Conservation (phyloP, 2,113 vertebrate genomes). For the Pituophis catenifer region DNA sequence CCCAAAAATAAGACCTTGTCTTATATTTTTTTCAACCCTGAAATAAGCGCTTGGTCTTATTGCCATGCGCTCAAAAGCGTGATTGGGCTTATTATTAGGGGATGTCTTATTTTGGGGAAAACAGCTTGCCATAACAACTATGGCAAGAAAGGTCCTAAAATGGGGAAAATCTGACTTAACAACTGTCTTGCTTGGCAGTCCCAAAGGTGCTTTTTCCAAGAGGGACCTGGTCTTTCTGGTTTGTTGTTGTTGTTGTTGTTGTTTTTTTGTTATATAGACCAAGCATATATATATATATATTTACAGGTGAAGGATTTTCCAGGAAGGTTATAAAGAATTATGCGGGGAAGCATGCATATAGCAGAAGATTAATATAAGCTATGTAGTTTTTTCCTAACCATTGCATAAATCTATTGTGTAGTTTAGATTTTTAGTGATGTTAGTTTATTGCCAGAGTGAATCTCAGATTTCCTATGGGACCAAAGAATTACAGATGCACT, state of each 20-base stretch:
- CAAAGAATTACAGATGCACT: neutral
- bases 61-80: too few relatives aligned
- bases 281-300: neutral
- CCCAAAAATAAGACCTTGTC: too few relatives aligned
- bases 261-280: too few relatives aligned
- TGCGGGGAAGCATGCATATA: neutral
- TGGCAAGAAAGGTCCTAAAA: neutral
- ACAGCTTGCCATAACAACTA: neutral
- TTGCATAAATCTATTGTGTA: neutral
- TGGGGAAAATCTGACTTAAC: neutral
- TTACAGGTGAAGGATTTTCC: neutral
- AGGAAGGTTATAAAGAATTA: neutral
- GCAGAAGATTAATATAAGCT: neutral
- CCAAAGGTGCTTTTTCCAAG: too few relatives aligned
- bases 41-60: too few relatives aligned
- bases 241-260: too few relatives aligned
- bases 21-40: too few relatives aligned
- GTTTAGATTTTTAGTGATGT: constrained; percentile 1
- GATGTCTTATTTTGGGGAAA: too few relatives aligned
- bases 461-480: neutral
- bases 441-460: constrained; percentile 3
- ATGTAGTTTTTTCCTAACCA: neutral
- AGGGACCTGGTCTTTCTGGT: too few relatives aligned
- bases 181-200: neutral
- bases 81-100: too few relatives aligned